Evolutionary conservation across 2,888 invertebrate genomes (phyloP), one percentile per base, ranked within the genome.

Genomic region (Lamproptera curius): DNA sequence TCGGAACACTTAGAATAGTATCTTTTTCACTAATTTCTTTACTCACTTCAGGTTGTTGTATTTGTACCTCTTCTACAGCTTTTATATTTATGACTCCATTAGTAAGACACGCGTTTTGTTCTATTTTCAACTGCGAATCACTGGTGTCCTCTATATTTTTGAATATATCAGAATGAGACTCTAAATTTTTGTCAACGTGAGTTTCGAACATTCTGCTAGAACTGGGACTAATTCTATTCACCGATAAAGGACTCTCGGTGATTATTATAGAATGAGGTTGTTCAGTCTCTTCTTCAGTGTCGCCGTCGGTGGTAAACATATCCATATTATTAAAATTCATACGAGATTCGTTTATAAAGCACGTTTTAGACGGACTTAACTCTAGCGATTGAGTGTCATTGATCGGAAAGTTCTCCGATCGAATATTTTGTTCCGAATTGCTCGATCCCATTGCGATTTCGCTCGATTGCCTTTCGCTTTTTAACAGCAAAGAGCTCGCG

Each of bases 191-290:
- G 20, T 56, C 56, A 51, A 73, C 72, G 31, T 73, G 68, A 10
- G 73, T 65, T 51, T 80, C 76, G 38, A 59, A 69, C 5, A 71
- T 70, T 38, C 56, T 62, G 48, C 67, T 75, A 0, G 71, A 65
- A 55, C 58, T 75, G 0, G 71, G 66, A 55, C 60, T 76, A 13
- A 70, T 63, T 56, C 67, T 76, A 36, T 64, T 59, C 8, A 66
- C 54, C 47, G 72, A 66, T 57, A 76, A 64, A 23, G 73, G 70
- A 28, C 71, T 68, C 61, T 84, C 83, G 2, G 86, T 85, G 39
- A 86, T 75, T 5, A 86, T 85, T 13, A 86, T 83, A 26, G 86
- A 86, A 58, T 86, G 86, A 13, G 86, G 86, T 54, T 85, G 86
- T 39, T 86, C 85, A 15, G 70, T 81, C 55, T 83, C 85, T 52